These are phyloP conservation scores for Alosa sapidissima DNA, from an alignment of 2,797 vertebrate genomes.

Conservation along the genomic window DNA sequence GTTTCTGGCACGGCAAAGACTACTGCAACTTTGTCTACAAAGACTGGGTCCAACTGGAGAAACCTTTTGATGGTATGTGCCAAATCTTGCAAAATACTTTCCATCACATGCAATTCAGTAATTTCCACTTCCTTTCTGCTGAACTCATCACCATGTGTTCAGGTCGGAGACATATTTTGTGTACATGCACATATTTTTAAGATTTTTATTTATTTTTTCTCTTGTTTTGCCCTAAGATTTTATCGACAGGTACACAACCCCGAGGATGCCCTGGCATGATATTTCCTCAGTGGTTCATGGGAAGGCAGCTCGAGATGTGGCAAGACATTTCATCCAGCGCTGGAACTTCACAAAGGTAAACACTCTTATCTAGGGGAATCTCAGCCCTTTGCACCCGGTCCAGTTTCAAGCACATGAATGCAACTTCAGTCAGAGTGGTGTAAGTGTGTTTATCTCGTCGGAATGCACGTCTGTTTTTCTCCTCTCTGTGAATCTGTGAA, in stretches of 20 bases:
- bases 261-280: slow-evolving; percentile 98
- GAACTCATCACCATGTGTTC: not conserved
- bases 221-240: slow-evolving; percentile 77
- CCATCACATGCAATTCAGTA: not conserved
- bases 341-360: slow-evolving; percentile 97
- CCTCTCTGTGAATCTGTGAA: slow-evolving; percentile 24
- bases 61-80: slow-evolving; percentile 91
- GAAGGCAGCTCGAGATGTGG: slow-evolving; percentile 86
- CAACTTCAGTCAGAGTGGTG: not conserved
- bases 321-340: slow-evolving; percentile 96
- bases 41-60: slow-evolving; percentile 97
- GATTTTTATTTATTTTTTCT: too few relatives aligned
- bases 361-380: too few relatives aligned
- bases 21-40: slow-evolving; percentile 98
- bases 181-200: not conserved
- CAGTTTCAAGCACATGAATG: not conserved
- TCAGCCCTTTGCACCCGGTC: not conserved
- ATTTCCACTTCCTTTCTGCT: not conserved
- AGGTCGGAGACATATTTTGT: not conserved
- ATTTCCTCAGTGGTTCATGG: slow-evolving; percentile 90
- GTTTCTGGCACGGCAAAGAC: slow-evolving; percentile 98
- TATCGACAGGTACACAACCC: slow-evolving; percentile 90
- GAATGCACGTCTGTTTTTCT: slow-evolving; percentile 32
- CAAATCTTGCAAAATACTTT: not conserved
- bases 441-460: not conserved